Percentiles rank a stretch among this genome's conserved stretches.
These are phyloP conservation scores for Sminthurinus signatus DNA, from an alignment of 1,140 invertebrate species.

Conservation along the genomic window DNA sequence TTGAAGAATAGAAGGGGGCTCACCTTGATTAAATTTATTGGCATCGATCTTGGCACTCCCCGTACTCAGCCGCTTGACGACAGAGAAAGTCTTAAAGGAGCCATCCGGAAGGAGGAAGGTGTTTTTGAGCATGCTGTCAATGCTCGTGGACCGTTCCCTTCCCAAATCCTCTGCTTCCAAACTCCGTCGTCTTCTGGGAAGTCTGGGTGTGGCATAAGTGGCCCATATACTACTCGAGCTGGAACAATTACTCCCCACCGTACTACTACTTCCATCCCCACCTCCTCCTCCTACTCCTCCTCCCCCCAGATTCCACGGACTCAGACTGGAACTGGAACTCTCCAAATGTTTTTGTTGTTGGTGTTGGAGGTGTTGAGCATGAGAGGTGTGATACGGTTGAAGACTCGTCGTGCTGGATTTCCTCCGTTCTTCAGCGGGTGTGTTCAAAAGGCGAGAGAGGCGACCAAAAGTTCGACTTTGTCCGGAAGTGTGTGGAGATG, in stretches of 20 bases:
- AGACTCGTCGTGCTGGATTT: background rate
- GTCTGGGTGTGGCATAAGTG: constrained; percentile 8
- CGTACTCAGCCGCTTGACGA: constrained; percentile 17
- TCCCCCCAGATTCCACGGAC: background rate
- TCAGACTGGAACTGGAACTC: too few species aligned
- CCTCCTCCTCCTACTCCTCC: too few species aligned
- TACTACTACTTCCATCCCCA: too few species aligned
- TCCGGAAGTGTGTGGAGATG: background rate
- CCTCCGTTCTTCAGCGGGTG: constrained; percentile 49
- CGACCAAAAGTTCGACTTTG: constrained; percentile 52
- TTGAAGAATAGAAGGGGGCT: background rate
- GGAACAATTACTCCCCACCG: background rate
- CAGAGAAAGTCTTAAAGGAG: background rate
- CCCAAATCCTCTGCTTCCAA: constrained; percentile 23
- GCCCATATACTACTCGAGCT: too few species aligned
- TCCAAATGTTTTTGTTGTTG: background rate
- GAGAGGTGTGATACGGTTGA: constrained; percentile 3
- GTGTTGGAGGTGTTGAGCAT: background rate
- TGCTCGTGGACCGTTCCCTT: constrained; percentile 17
- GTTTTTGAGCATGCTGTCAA: constrained; percentile 22
- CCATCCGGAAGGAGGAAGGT: constrained; percentile 4
- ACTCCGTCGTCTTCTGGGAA: constrained; percentile 16
- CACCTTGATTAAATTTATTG: constrained; percentile 9
- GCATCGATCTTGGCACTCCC: background rate
- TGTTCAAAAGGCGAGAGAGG: constrained; percentile 61